phyloP scores from a whole-genome alignment of 2,888 invertebrate species.

The Phania funesta region DNA sequence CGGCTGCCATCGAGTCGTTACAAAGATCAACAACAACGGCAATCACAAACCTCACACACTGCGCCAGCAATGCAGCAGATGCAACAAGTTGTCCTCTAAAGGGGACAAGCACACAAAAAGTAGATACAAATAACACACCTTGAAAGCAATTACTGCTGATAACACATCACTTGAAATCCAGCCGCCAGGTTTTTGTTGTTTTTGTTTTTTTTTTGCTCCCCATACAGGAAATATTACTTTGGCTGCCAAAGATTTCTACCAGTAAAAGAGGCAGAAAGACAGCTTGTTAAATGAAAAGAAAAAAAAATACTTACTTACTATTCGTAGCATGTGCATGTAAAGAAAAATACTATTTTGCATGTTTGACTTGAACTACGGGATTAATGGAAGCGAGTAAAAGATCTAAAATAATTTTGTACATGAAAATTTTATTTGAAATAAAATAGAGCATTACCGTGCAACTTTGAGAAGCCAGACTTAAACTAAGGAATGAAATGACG shows the following conservation, averaged over 20 bases:
- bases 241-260: slow-evolving; percentile 31
- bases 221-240: slow-evolving; percentile 54
- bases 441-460: neutral
- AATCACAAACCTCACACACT: slow-evolving; percentile 28
- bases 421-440: slow-evolving; percentile 24
- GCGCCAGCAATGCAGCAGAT: neutral
- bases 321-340: too few relatives aligned
- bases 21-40: slow-evolving; percentile 25
- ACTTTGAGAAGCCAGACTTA: neutral
- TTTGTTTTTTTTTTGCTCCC: neutral
- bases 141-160: slow-evolving; percentile 51
- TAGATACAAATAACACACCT: slow-evolving; percentile 55
- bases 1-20: slow-evolving; percentile 37
- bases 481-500: neutral
- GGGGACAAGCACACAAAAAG: neutral
- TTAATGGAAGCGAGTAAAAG: neutral
- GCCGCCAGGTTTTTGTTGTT: slow-evolving; percentile 33
- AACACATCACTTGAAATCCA: slow-evolving; percentile 46
- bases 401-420: slow-evolving; percentile 56
- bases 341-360: slow-evolving; percentile 44
- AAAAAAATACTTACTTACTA: slow-evolving; percentile 7
- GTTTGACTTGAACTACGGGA: slow-evolving; percentile 26
- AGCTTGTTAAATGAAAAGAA: slow-evolving; percentile 33
- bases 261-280: neutral
- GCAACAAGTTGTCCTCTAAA: slow-evolving; percentile 31